Conservation (phyloP, 2,113 vertebrate genomes). For the Mobula hypostoma region DNA sequence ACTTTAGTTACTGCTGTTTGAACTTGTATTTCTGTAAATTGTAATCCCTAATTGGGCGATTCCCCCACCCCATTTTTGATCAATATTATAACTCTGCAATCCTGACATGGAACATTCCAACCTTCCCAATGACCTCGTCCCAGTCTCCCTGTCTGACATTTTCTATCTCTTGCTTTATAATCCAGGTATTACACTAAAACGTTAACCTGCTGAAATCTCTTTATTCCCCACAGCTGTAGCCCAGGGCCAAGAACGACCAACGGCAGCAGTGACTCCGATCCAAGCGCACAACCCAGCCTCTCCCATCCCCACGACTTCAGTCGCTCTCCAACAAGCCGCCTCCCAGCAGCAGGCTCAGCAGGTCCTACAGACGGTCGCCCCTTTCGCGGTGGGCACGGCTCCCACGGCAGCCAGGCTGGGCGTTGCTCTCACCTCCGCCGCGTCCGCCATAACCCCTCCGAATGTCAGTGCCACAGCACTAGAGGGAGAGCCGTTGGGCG, state of each 20-base stretch:
- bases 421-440: conserved; percentile 67
- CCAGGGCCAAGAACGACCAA: conserved; percentile 85
- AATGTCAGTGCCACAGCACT: conserved; percentile 61
- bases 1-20: background rate
- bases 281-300: conserved; percentile 68
- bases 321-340: conserved; percentile 59
- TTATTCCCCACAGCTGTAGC: conserved; percentile 59
- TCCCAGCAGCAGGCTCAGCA: conserved; percentile 52
- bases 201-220: background rate
- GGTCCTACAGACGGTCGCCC: conserved; percentile 48
- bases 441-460: conserved; percentile 67
- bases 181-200: background rate
- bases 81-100: background rate
- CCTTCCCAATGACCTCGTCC: background rate
- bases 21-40: too few relatives aligned
- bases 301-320: conserved; percentile 61
- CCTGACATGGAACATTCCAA: background rate
- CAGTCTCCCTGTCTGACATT: background rate
- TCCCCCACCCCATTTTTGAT: too few relatives aligned
- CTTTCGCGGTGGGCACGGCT: conserved; percentile 51
- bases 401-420: conserved; percentile 52
- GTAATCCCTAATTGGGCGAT: too few relatives aligned
- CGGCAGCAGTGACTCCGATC: conserved; percentile 78
- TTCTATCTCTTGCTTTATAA: background rate
- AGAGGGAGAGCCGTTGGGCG: conserved; percentile 65